These are phyloP conservation scores for Drosophila formosana DNA, from an alignment of 2,888 invertebrate genomes.

Conservation along the genomic window DNA sequence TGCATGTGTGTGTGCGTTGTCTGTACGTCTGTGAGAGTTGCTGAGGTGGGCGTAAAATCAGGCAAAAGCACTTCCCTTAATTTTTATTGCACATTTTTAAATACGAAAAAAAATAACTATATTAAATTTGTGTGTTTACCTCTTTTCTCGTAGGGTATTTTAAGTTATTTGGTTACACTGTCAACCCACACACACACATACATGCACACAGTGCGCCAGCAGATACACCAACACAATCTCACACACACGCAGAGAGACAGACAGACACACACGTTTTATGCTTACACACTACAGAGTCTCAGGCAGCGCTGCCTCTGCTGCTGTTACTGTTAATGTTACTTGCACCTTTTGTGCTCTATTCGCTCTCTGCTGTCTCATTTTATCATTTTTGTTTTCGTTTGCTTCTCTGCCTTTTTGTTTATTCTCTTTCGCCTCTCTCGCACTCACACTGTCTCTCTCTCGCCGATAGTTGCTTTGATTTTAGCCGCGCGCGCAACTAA, in stretches of 20 bases:
- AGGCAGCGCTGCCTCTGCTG: constrained; percentile 26
- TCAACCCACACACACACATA: constrained; percentile 32
- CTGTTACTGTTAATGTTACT: background rate
- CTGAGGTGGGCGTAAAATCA: constrained; percentile 60
- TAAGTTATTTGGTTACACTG: constrained; percentile 38
- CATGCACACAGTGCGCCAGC: constrained; percentile 4
- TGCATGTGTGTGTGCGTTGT: constrained; percentile 37
- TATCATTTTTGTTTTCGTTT: constrained; percentile 60
- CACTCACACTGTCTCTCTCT: constrained; percentile 1
- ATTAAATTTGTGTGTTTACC: constrained; percentile 20
- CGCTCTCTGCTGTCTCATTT: constrained; percentile 55
- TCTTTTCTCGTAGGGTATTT: constrained; percentile 8
- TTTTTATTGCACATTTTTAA: constrained; percentile 23
- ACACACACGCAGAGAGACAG: constrained; percentile 14
- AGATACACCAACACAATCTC: constrained; percentile 23
- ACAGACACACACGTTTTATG: constrained; percentile 1
- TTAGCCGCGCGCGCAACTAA: constrained; percentile 72
- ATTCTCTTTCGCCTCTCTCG: constrained; percentile 42
- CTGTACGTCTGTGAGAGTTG: constrained; percentile 35
- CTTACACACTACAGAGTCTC: constrained; percentile 8
- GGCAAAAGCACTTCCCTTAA: constrained; percentile 30
- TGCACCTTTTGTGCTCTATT: constrained; percentile 56
- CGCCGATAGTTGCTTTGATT: constrained; percentile 62
- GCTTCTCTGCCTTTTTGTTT: constrained; percentile 63
- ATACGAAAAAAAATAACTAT: constrained; percentile 19